These are phyloP conservation scores for Hydrolagus colliei DNA, from an alignment of 2,797 vertebrate species.

Conservation along the genomic window DNA sequence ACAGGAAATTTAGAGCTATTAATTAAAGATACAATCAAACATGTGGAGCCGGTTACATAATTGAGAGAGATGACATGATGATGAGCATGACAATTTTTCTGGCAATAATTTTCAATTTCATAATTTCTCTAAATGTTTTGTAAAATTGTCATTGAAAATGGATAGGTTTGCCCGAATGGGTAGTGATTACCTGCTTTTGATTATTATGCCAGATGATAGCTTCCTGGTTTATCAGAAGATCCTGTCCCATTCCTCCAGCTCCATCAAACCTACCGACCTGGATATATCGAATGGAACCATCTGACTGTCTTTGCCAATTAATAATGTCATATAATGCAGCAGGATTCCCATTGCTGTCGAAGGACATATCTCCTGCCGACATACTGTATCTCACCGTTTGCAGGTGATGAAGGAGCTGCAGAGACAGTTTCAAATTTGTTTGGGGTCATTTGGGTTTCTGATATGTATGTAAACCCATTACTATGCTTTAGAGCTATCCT, in stretches of 20 bases:
- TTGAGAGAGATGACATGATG: no score
- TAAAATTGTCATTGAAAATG: no score
- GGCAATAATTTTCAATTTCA: no score
- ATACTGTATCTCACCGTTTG: conserved; percentile 44
- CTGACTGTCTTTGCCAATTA: conserved; percentile 45
- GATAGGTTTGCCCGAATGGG: no score
- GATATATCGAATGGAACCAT: conserved; percentile 37
- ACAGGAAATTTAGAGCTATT: no score
- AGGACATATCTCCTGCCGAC: conserved; percentile 43
- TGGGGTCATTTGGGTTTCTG: no score
- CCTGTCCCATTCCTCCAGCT: conserved; percentile 37
- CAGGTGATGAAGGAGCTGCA: conserved; percentile 44
- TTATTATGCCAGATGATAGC: conserved; percentile 42
- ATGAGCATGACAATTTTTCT: no score
- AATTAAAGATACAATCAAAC: no score
- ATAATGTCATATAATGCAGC: conserved; percentile 46
- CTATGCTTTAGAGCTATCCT: no score
- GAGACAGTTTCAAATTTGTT: not conserved
- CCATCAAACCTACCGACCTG: conserved; percentile 46
- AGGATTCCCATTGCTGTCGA: conserved; percentile 44
- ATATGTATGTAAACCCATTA: no score
- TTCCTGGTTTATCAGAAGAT: conserved; percentile 40
- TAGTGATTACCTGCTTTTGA: conserved; percentile 35
- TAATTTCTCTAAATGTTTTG: no score
- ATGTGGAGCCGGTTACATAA: no score